Percentiles rank a stretch among this genome's conserved stretches.
phyloP scores from a whole-genome alignment of 2,113 vertebrate genomes.

The Poecile atricapillus region DNA sequence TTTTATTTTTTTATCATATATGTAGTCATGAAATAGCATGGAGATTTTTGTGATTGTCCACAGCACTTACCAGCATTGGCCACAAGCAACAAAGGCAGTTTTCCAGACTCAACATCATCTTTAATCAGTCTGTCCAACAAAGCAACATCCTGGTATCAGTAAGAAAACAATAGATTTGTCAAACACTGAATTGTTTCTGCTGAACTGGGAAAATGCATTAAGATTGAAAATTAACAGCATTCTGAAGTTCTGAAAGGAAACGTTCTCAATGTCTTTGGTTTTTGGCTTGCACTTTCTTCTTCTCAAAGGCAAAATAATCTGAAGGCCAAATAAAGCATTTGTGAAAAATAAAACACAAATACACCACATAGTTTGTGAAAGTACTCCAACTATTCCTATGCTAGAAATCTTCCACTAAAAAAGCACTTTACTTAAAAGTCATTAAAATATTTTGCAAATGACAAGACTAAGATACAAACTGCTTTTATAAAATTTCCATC shows the following conservation, averaged over 20 bases:
- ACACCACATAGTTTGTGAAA: not conserved
- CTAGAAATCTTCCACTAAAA: not conserved
- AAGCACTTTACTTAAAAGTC: not conserved
- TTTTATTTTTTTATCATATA: not conserved
- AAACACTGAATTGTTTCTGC: not conserved
- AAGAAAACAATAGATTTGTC: slow-evolving; percentile 16
- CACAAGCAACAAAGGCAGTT: slow-evolving; percentile 87
- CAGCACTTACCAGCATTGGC: slow-evolving; percentile 88
- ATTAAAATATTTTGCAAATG: not conserved
- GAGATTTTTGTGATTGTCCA: not conserved
- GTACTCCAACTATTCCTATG: not conserved
- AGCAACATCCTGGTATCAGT: slow-evolving; percentile 85
- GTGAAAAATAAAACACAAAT: not conserved
- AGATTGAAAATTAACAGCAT: not conserved
- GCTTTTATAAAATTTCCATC: not conserved
- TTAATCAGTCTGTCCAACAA: slow-evolving; percentile 92
- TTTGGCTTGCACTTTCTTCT: not conserved
- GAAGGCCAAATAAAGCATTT: not conserved
- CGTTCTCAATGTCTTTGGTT: not conserved
- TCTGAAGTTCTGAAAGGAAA: not conserved
- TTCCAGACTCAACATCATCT: slow-evolving; percentile 87
- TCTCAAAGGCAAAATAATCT: not conserved
- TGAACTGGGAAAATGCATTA: not conserved
- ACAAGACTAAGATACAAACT: not conserved
- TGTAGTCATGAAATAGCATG: not conserved